Evolutionary conservation across 2,797 vertebrate genomes (phyloP), one percentile per base, ranked within the genome.

Genomic region (Coilia nasus): DNA sequence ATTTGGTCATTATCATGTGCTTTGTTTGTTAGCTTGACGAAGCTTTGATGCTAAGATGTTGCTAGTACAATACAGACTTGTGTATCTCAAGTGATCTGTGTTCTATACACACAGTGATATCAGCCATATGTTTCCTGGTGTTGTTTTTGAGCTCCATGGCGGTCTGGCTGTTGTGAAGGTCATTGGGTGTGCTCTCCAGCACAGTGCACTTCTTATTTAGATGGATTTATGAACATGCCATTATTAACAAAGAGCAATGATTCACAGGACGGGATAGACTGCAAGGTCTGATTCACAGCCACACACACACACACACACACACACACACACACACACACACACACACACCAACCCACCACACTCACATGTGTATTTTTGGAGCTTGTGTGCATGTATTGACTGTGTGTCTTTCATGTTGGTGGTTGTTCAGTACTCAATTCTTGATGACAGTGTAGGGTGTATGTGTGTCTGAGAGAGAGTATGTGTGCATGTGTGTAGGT

Each of bases 401-500:
- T 67, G 67, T 35, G 5, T 71, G 28, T 35, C 25, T 14, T 3
- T 28, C 14, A 14, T 64, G 21, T 60, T 21, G 17, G 59, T 21
- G 23, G 60, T 64, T 64, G 62, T 25, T 2, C 25, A 28, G 62
- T 71, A 31, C 25, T 71, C 12, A 31, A 71, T 71, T 71, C 64
- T 28, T 71, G 28, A 64, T 64, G 62, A 23, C 10, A 10, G 62
- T 23, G n/a, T n/a, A 21, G 21, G 57, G 6, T 25, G 57, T 59
- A 19, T 54, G 50, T 54, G 50, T 59, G 19, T n/a, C 59, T 84
- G 19, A 60, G 35, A 75, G 60, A 25, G 23, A 59, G 59, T 21
- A 10, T 82, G 59, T 21, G 19, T 82, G 67, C 86, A 85, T 83
- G 15, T 78, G 83, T 86, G 92, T 44, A 23, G 9, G 23, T n/a